Evolutionary conservation across 2,113 vertebrate species (phyloP), one percentile per base, ranked within the genome.

Genomic region (Cynocephalus volans): DNA sequence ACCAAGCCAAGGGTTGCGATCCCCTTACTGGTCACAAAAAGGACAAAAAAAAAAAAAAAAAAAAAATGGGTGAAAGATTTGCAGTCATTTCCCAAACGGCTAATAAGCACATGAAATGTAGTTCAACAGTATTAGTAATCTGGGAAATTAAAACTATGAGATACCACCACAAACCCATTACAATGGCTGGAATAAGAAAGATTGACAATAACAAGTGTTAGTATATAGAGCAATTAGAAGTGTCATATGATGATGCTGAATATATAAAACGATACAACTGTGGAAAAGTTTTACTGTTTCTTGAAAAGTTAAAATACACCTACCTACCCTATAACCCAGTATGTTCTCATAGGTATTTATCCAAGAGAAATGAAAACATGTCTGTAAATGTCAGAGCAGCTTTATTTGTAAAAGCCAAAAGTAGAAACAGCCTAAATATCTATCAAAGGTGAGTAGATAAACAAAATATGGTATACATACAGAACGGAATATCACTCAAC

Each of bases 321-420:
- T 72, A 67, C 33, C 65, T 72, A 67, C 33, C 65, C 41, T 79
- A 56, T 56, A 95, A 95, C 15, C 23, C 41, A 83, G 28, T 26
- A 88, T 14, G 56, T 77, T 36, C 45, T 95, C 62, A 88, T 1
- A 83, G 33, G 11, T 77, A 83, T 93, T 96, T 91, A 96, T 48
- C 23, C 48, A 92, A 91, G n/a, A 94, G 41, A 94, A 77, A 91
- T 88, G n/a, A 95, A 90, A 88, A 79, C 31, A 86, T 14, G 67
- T 81, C 73, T 41, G 90, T n/a, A 86, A 81, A 73, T 60, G 41
- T 56, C 45, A 69, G 0, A 76, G 24, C 9, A 62, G 52, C 26
- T 69, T 88, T 82, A 88, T 70, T 69, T 77, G 52, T 83, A 83
- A 70, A 48, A 84, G 28, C 17, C 23, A 85, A 82, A 97, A 60